Evolutionary conservation across 2,888 invertebrate genomes (phyloP), one percentile per base, ranked within the genome.

Genomic region (Ophonus ardosiacus): DNA sequence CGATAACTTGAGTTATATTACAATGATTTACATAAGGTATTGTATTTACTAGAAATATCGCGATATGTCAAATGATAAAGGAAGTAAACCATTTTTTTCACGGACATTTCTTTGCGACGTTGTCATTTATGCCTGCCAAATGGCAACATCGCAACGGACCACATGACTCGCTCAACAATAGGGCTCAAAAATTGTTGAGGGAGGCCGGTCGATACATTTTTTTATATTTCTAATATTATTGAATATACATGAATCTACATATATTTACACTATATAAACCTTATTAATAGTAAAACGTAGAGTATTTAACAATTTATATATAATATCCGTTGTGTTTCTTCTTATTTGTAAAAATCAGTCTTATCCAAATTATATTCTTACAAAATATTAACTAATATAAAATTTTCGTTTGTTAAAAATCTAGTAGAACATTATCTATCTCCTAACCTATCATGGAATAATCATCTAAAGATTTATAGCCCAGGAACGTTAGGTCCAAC

Each of bases 101-200:
- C 40, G 21, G 43, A 76, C n/a, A 76, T n/a, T 24, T 56, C 8
- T 24, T 21, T 56, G 57, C 57, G 57, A 56, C 17, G 56, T 7
- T 78, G 78, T n/a, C 78, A 78, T 78, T 59, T 6, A 57, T 18
- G 21, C 56, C n/a, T 78, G 15, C 31, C 24, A 40, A 59, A 80
- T 61, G 61, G 61, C 61, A 80, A 40, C 61, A 17, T 31, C 15
- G 61, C 61, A 59, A 31, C 59, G 8, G 78, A 78, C 78, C 78
- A 13, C 83, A 13, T 15, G 17, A 57, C 40, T 79, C 85, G 56
- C 85, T 80, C 85, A 85, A 85, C 85, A 85, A 85, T 59, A 80
- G 85, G 85, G 85, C 85, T 85, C 85, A 51, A 43, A 56, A 21
- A 85, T 85, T 85, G 85, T 80, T 80, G 85, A 85, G 71, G 56